Conservation (phyloP, 1,140 invertebrate species). For the Aporrectodea caliginosa region DNA sequence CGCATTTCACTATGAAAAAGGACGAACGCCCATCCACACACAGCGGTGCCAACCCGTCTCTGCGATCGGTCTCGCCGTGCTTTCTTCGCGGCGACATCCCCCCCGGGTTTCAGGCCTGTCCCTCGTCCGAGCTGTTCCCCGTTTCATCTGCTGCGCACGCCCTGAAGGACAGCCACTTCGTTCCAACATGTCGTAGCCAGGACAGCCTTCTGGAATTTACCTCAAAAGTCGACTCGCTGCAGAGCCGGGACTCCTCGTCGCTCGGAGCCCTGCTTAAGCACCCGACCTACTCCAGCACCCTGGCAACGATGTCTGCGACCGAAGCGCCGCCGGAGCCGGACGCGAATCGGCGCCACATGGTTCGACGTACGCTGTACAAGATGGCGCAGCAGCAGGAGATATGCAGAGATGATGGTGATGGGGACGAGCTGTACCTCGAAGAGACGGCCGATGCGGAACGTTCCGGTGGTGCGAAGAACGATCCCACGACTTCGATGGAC, state of each 20-base stretch:
- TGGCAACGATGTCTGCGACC: neutral
- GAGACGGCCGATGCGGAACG: neutral
- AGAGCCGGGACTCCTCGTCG: neutral
- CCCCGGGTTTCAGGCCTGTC: neutral
- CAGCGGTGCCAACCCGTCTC: no score
- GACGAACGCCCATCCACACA: neutral
- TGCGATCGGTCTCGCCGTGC: neutral
- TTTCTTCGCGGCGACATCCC: neutral
- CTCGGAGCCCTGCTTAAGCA: neutral
- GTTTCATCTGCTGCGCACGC: neutral
- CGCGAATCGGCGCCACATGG: neutral
- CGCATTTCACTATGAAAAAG: neutral
- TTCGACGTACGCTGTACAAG: neutral
- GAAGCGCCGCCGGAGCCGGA: neutral
- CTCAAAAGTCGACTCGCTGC: neutral
- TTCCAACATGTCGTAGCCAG: conserved; percentile 15
- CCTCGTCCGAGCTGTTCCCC: neutral
- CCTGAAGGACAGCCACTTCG: neutral
- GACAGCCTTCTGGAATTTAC: neutral
- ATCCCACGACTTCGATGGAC: neutral
- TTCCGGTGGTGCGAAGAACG: neutral
- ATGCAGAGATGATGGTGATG: neutral
- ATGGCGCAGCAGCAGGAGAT: neutral
- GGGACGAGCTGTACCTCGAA: neutral
- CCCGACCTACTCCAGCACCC: neutral